A percentile compares a stretch with the other conserved stretches of the same genome.
Conservation (phyloP, 2,888 invertebrate genomes). For the Caenorhabditis imperialis region DNA sequence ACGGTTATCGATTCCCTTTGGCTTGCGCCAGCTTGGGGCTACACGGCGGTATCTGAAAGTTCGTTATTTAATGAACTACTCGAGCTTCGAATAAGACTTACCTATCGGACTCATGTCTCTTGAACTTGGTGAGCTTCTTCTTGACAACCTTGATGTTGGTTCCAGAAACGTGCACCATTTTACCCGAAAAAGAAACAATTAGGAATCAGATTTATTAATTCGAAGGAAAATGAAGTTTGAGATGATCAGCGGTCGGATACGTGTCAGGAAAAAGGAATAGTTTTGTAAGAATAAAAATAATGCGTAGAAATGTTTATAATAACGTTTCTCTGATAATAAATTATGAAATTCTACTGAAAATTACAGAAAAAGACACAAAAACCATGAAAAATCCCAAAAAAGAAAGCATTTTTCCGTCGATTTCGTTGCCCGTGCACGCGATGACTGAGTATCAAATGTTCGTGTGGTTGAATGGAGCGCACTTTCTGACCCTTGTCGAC, state of each 20-base stretch:
- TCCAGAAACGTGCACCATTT: constrained; percentile 77
- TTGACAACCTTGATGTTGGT: constrained; percentile 92
- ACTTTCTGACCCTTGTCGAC: constrained; percentile 7
- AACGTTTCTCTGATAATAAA: neutral
- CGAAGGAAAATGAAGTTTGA: no score
- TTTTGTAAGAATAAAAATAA: no score
- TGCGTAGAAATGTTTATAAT: no score
- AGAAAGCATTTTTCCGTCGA: constrained; percentile 19
- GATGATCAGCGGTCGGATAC: no score
- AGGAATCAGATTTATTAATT: no score
- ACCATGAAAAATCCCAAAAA: constrained; percentile 45
- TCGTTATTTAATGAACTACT: neutral
- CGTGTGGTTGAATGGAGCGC: constrained; percentile 29
- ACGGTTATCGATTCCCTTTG: constrained; percentile 99
- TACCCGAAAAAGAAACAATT: constrained; percentile 63
- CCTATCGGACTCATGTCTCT: constrained; percentile 97
- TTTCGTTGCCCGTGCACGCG: constrained; percentile 34
- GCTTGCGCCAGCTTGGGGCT: constrained; percentile 91
- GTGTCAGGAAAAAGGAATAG: no score
- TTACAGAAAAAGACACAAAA: constrained; percentile 18
- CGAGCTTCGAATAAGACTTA: constrained; percentile 80
- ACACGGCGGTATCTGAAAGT: constrained; percentile 73
- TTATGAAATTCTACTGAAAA: constrained; percentile 8
- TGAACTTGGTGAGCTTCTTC: constrained; percentile 98
- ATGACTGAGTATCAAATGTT: constrained; percentile 57